Evolutionary conservation across 92 coral and sea anemone species (phyloP), one percentile per base, ranked within the genome.

Genomic region (Umimayanthus kanabou): DNA sequence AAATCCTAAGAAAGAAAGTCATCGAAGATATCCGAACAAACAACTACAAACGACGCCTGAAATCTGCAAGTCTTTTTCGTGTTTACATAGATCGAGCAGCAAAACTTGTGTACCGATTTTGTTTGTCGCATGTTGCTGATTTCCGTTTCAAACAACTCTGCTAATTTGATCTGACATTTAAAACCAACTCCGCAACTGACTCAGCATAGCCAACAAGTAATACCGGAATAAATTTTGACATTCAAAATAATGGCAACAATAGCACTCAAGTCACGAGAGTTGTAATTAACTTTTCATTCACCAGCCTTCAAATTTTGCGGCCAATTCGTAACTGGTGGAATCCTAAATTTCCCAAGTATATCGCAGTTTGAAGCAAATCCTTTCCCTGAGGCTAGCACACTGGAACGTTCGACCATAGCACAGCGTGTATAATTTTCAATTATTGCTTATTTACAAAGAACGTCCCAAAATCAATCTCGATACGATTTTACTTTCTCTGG

Each of bases 181-280:
- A 33, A 33, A 33, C 37, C 37, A 33, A 33, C 37, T 33, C 37
- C 37, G 37, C 8, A 61, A 61, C n/a, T 61, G 23, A 61, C 22
- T 61, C 69, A 22, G 8, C 25, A 20, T 7, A 75, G 18, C 28
- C 11, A 37, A 9, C 40, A 26, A 40, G 58, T 53, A 53, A 53
- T 14, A 18, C 11, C 1, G 3, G n/a, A 39, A 39, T 18, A 25
- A 39, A 39, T 18, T 75, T 20, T n/a, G 42, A n/a, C 50, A 75
- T 75, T 75, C 79, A 75, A 37, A 75, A 75, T 18, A 75, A 18
- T 75, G 29, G 67, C 30, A 79, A 79, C 82, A 79, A 79, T 53
- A 53, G 26, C 65, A 53, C 43, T 79, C 43, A 28, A n/a, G 82
- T 79, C 69, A 79, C 82, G 82, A 79, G 39, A 79, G 14, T 75